phyloP scores from a whole-genome alignment of 1,140 invertebrate genomes.

The Trialeurodes vaporariorum region DNA sequence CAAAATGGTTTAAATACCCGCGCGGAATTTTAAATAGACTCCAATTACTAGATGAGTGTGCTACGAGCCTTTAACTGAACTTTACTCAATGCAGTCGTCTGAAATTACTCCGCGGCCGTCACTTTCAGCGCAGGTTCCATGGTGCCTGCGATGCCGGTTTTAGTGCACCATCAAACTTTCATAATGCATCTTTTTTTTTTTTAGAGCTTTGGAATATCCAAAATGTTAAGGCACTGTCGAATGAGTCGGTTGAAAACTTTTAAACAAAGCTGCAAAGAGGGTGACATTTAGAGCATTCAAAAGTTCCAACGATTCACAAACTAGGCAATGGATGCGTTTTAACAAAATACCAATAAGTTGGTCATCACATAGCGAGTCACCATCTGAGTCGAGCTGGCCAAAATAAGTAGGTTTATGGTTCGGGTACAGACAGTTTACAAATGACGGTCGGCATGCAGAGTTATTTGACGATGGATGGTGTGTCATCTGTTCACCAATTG shows the following conservation, averaged over 20 bases:
- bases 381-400: too few species aligned
- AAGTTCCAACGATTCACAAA: too few species aligned
- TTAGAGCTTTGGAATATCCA: not conserved
- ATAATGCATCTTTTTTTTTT: not conserved
- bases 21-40: not conserved
- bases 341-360: too few species aligned
- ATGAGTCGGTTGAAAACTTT: not conserved
- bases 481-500: too few species aligned
- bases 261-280: not conserved
- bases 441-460: too few species aligned
- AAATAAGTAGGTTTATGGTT: too few species aligned
- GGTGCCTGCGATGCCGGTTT: not conserved
- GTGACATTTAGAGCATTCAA: not conserved
- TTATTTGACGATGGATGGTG: too few species aligned
- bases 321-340: too few species aligned
- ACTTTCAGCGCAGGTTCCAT: not conserved
- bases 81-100: not conserved
- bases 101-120: not conserved
- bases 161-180: not conserved
- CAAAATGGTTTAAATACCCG: not conserved
- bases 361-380: too few species aligned
- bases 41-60: not conserved
- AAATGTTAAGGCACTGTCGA: too few species aligned
- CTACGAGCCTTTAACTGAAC: not conserved
- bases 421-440: too few species aligned